Percentiles rank a stretch among this genome's conserved stretches.
Evolutionary conservation across 2,113 vertebrate species (phyloP).

Genomic region (Triplophysa siluroides): DNA sequence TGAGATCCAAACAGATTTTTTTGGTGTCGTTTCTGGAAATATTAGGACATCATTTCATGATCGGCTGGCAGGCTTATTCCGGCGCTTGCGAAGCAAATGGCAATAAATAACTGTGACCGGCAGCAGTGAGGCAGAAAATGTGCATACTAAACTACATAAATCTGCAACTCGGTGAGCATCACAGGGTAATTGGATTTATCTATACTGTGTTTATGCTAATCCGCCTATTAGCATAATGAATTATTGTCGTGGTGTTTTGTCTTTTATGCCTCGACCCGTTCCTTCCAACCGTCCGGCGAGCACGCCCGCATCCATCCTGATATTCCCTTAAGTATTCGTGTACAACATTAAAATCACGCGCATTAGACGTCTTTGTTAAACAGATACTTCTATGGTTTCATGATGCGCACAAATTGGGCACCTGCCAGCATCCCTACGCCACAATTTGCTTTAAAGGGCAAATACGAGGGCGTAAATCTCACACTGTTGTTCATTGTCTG

Average conservation of each 20-base stretch:
- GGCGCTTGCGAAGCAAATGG: constrained; percentile 8
- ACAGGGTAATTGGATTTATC: constrained; percentile 46
- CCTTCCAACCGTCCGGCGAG: constrained; percentile 9
- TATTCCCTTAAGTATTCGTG: constrained; percentile 13
- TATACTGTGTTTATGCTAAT: constrained; percentile 47
- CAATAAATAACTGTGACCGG: constrained; percentile 39
- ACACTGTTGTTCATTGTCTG: constrained; percentile 28
- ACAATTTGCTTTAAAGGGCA: constrained; percentile 35
- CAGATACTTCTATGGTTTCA: neutral
- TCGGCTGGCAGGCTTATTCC: neutral
- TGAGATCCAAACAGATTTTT: neutral
- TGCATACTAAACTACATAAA: constrained; percentile 46
- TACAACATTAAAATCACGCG: constrained; percentile 5
- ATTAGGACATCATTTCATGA: neutral
- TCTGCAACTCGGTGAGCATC: constrained; percentile 39
- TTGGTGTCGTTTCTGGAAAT: neutral
- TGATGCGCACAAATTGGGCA: neutral
- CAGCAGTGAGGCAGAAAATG: constrained; percentile 43
- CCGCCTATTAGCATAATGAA: constrained; percentile 40
- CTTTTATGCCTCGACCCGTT: constrained; percentile 27
- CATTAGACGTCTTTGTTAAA: constrained; percentile 26
- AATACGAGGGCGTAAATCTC: constrained; percentile 1
- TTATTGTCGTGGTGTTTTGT: constrained; percentile 28
- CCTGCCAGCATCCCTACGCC: constrained; percentile 2
- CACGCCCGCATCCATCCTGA: neutral